These are phyloP conservation scores for Megalops cyprinoides DNA, from an alignment of 2,797 vertebrate genomes.

Conservation along the genomic window DNA sequence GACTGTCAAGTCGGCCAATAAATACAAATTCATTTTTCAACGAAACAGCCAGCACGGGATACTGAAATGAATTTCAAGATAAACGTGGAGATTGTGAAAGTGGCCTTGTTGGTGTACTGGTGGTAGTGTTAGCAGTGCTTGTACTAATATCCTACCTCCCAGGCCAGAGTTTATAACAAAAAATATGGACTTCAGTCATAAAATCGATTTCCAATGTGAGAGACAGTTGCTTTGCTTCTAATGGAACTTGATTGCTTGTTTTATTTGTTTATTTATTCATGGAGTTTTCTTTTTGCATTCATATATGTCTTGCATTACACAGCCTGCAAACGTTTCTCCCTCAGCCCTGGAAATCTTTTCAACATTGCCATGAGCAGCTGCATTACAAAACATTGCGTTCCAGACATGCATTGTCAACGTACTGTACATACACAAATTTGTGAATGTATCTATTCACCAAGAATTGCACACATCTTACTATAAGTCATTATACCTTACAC, in stretches of 20 bases:
- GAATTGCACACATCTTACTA: not conserved
- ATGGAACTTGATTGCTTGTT: no score
- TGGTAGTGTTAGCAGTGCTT: no score
- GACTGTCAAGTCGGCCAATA: not conserved
- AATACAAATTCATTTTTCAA: not conserved
- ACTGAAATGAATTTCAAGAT: not conserved
- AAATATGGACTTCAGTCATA: no score
- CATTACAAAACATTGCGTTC: not conserved
- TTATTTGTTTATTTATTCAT: no score
- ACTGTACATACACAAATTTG: not conserved
- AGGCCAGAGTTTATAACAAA: not conserved
- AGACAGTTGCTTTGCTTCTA: not conserved
- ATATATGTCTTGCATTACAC: not conserved
- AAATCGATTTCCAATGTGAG: not conserved
- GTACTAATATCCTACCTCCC: not conserved
- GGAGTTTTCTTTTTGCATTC: no score
- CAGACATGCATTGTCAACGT: not conserved
- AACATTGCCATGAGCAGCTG: not conserved
- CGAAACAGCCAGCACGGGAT: not conserved
- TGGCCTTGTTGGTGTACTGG: not conserved
- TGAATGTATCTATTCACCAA: not conserved
- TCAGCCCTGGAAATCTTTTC: not conserved
- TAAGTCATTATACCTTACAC: not conserved
- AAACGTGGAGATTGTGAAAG: not conserved
- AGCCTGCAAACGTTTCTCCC: not conserved